Evolutionary conservation across 2,888 invertebrate species (phyloP).

Genomic region (Uropetala carovei): DNA sequence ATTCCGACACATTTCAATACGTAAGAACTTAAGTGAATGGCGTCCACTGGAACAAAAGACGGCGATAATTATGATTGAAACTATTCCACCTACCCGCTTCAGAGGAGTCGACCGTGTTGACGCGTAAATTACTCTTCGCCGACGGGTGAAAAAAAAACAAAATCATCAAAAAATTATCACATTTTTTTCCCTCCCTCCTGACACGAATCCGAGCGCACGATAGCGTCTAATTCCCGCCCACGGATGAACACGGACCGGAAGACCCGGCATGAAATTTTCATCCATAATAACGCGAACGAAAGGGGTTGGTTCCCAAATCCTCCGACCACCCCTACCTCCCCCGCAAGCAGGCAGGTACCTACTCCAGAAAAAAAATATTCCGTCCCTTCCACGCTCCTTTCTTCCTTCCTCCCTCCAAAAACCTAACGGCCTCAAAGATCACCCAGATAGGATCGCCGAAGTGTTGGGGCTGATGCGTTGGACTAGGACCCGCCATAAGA

Average conservation of each 20-base stretch:
- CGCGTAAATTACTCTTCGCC: neutral
- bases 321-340: too few species aligned
- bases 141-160: too few species aligned
- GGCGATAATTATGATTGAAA: neutral
- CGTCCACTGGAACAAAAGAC: neutral
- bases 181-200: neutral
- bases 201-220: neutral
- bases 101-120: neutral
- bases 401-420: neutral
- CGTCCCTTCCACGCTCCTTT: too few species aligned
- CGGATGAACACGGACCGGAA: neutral
- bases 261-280: neutral
- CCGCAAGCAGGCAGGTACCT: too few species aligned
- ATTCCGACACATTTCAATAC: too few species aligned
- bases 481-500: neutral
- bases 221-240: neutral
- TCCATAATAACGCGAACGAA: neutral
- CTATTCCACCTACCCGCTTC: neutral
- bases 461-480: neutral
- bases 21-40: too few species aligned
- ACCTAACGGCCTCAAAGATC: neutral
- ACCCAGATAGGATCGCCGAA: neutral
- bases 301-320: neutral
- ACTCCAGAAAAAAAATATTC: too few species aligned
- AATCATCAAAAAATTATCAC: too few species aligned